phyloP scores from a whole-genome alignment of 1,140 invertebrate genomes.

The Lerema accius region DNA sequence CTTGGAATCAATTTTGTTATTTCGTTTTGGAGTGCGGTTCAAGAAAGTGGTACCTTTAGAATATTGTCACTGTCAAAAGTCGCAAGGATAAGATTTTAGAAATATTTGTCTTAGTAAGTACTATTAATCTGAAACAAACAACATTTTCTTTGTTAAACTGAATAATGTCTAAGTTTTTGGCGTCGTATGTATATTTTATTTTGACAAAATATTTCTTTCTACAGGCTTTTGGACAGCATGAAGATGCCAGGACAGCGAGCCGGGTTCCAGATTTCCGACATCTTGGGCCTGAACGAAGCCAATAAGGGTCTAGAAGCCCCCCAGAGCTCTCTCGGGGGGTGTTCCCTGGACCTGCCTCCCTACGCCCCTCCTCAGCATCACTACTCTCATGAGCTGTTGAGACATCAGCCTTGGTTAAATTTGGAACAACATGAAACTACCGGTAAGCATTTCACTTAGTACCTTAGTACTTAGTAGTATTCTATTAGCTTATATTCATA shows the following conservation, averaged over 20 bases:
- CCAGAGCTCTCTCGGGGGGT: slow-evolving; percentile 46
- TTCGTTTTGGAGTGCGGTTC: background rate
- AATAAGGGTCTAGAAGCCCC: slow-evolving; percentile 58
- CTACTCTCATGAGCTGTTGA: slow-evolving; percentile 67
- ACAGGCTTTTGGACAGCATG: slow-evolving; percentile 86
- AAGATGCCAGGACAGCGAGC: slow-evolving; percentile 86
- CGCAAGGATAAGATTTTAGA: no score
- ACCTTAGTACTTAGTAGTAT: no score
- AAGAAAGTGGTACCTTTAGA: no score
- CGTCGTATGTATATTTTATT: background rate
- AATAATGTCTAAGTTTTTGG: no score
- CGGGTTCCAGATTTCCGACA: slow-evolving; percentile 90
- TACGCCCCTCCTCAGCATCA: slow-evolving; percentile 63
- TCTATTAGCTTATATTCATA: no score
- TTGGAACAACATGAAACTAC: slow-evolving; percentile 68
- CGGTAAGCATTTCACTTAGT: slow-evolving; percentile 46
- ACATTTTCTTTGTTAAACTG: no score
- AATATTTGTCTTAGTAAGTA: no score
- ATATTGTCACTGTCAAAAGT: no score
- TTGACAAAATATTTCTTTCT: slow-evolving; percentile 37
- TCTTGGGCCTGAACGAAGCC: slow-evolving; percentile 85
- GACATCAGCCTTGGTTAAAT: slow-evolving; percentile 75
- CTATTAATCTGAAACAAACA: no score
- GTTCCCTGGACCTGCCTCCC: slow-evolving; percentile 58
- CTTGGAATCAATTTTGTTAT: background rate